Conservation (phyloP, 2,888 invertebrate genomes). For the Abscondita cerata region DNA sequence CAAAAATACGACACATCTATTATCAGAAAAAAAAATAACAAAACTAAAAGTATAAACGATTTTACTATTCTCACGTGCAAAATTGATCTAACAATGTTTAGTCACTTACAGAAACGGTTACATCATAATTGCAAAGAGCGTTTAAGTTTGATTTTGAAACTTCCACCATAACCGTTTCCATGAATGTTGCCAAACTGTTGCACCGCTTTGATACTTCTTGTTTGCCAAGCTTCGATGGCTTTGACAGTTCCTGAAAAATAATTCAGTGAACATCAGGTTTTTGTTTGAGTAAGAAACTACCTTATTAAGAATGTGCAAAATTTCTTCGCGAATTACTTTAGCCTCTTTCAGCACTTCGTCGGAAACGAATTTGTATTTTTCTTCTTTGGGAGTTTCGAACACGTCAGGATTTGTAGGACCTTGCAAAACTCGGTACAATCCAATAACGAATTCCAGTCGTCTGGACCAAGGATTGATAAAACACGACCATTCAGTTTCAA, state of each 20-base stretch:
- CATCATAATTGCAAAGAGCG: constrained; percentile 67
- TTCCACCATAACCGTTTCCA: constrained; percentile 78
- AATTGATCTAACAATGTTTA: background rate
- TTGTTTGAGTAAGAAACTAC: constrained; percentile 54
- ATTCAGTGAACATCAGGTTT: background rate
- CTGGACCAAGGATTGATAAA: constrained; percentile 94
- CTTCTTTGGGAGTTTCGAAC: constrained; percentile 63
- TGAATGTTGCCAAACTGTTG: constrained; percentile 75
- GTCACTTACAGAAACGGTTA: constrained; percentile 68
- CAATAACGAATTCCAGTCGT: constrained; percentile 87
- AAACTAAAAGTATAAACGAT: background rate
- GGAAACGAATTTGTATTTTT: constrained; percentile 58
- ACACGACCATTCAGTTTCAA: constrained; percentile 93
- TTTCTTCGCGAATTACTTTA: constrained; percentile 69
- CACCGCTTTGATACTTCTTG: constrained; percentile 73
- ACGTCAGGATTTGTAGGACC: constrained; percentile 81
- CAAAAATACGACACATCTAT: background rate
- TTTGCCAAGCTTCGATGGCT: constrained; percentile 63
- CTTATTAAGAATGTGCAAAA: constrained; percentile 72
- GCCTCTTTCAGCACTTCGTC: constrained; percentile 69
- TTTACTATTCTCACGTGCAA: background rate
- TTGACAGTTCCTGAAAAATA: constrained; percentile 49
- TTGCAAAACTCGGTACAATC: constrained; percentile 80
- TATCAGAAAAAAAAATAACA: background rate
- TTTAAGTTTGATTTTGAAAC: constrained; percentile 66